Evolutionary conservation across 2,888 invertebrate species (phyloP).

Genomic region (Sphaeridia pumilis): DNA sequence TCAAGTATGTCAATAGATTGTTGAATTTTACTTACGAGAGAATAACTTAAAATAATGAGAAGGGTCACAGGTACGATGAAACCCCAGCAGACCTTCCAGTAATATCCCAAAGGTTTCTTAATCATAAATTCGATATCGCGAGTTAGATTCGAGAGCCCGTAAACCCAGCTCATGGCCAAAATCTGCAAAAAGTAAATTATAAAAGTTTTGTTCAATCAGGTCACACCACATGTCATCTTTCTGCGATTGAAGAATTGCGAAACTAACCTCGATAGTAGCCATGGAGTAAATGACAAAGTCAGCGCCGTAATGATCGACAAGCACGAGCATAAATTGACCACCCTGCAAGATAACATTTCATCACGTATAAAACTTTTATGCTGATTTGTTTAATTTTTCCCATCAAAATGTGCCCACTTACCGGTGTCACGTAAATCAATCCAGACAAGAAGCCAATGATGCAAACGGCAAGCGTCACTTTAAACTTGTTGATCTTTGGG

Average conservation of each 20-base stretch:
- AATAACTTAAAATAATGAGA: slow-evolving; percentile 36
- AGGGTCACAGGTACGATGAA: slow-evolving; percentile 59
- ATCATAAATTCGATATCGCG: slow-evolving; percentile 71
- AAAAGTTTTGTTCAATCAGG: background rate
- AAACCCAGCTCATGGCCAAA: slow-evolving; percentile 12
- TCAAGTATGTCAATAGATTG: too few species aligned
- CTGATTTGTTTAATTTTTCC: background rate
- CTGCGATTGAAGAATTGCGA: background rate
- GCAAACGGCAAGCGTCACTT: slow-evolving; percentile 36
- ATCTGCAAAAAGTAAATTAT: slow-evolving; percentile 1
- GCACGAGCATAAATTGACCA: slow-evolving; percentile 49
- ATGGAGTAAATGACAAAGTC: slow-evolving; percentile 50
- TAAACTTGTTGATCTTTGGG: slow-evolving; percentile 40
- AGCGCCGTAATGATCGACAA: slow-evolving; percentile 52
- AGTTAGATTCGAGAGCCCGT: slow-evolving; percentile 45
- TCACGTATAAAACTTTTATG: background rate
- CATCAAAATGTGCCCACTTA: slow-evolving; percentile 13
- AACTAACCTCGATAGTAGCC: slow-evolving; percentile 17
- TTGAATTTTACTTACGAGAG: slow-evolving; percentile 45
- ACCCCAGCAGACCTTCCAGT: slow-evolving; percentile 72
- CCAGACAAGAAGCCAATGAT: slow-evolving; percentile 35
- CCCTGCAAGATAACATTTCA: slow-evolving; percentile 48
- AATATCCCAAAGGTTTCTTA: slow-evolving; percentile 53
- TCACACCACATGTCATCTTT: background rate
- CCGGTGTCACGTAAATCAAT: slow-evolving; percentile 37